Conservation (phyloP, 1,140 invertebrate species). For the Ceratoteleas bidentatus region DNA sequence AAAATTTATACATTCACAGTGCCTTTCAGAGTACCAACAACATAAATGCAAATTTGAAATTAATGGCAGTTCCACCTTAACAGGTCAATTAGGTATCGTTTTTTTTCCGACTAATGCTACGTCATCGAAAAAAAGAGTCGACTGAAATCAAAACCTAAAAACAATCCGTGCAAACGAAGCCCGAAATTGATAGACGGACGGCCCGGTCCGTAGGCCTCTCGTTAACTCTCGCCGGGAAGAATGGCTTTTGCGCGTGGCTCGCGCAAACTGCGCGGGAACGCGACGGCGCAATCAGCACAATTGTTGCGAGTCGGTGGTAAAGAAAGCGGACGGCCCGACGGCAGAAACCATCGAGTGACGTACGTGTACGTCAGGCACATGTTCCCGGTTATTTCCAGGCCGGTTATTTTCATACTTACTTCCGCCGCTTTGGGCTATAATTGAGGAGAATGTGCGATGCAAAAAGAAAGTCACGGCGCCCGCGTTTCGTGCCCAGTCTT, state of each 20-base stretch:
- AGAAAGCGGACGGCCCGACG: slow-evolving; percentile 52
- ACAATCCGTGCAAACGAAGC: slow-evolving; percentile 15
- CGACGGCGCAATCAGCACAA: slow-evolving; percentile 41
- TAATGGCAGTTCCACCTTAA: too few species aligned
- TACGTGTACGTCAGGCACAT: slow-evolving; percentile 52
- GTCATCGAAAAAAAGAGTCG: too few species aligned
- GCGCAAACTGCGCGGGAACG: slow-evolving; percentile 12
- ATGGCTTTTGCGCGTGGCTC: slow-evolving; percentile 41
- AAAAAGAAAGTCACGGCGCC: slow-evolving; percentile 40
- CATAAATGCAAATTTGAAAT: too few species aligned
- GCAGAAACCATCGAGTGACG: slow-evolving; percentile 50
- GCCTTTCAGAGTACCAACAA: too few species aligned
- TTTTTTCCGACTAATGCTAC: too few species aligned
- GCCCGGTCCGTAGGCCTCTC: slow-evolving; percentile 13
- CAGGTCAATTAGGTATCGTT: too few species aligned
- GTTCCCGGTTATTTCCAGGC: slow-evolving; percentile 56
- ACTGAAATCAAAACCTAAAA: slow-evolving; percentile 31
- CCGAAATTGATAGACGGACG: slow-evolving; percentile 35
- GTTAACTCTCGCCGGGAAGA: slow-evolving; percentile 26
- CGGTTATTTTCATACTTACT: slow-evolving; percentile 63
- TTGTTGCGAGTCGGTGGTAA: slow-evolving; percentile 49
- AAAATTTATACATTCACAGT: too few species aligned
- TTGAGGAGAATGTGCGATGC: slow-evolving; percentile 31
- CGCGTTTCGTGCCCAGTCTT: slow-evolving; percentile 23
- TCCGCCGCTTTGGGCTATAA: slow-evolving; percentile 56